phyloP scores from a whole-genome alignment of 2,888 invertebrate species.

The Chalcosyrphus nemorum region DNA sequence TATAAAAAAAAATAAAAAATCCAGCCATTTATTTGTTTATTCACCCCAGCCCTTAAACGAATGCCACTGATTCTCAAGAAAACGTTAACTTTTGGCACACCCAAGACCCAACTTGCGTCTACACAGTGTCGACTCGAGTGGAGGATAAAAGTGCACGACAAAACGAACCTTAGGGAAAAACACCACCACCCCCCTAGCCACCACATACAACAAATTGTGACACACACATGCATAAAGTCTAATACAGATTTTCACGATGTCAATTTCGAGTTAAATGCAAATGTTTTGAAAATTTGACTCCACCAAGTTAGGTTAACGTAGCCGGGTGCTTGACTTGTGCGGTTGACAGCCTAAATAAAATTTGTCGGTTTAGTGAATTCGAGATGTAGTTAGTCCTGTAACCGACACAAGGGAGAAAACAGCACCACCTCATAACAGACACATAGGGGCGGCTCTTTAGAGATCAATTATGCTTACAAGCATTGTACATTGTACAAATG shows the following conservation, averaged over 20 bases:
- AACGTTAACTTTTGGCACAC: slow-evolving; percentile 43
- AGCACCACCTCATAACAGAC: background rate
- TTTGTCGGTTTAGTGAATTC: slow-evolving; percentile 68
- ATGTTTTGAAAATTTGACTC: slow-evolving; percentile 61
- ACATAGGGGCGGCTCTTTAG: background rate
- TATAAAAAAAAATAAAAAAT: background rate
- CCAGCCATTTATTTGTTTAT: slow-evolving; percentile 52
- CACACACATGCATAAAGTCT: background rate
- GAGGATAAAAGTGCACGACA: slow-evolving; percentile 29
- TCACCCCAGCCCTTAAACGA: slow-evolving; percentile 32
- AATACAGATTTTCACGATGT: slow-evolving; percentile 46
- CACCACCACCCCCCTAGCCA: no score
- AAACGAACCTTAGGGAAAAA: slow-evolving; percentile 38
- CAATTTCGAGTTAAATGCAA: slow-evolving; percentile 66
- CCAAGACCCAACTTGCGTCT: slow-evolving; percentile 7
- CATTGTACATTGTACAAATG: background rate
- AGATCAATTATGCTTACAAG: background rate
- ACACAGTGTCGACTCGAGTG: background rate
- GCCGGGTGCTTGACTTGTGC: slow-evolving; percentile 37
- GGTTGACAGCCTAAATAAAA: slow-evolving; percentile 68
- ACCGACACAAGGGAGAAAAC: slow-evolving; percentile 16
- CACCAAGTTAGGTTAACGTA: slow-evolving; percentile 41
- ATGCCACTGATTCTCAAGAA: slow-evolving; percentile 38
- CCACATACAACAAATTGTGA: slow-evolving; percentile 20
- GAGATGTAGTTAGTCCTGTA: slow-evolving; percentile 36